Evolutionary conservation across 2,797 vertebrate genomes (phyloP).

Genomic region (Amniataba percoides): DNA sequence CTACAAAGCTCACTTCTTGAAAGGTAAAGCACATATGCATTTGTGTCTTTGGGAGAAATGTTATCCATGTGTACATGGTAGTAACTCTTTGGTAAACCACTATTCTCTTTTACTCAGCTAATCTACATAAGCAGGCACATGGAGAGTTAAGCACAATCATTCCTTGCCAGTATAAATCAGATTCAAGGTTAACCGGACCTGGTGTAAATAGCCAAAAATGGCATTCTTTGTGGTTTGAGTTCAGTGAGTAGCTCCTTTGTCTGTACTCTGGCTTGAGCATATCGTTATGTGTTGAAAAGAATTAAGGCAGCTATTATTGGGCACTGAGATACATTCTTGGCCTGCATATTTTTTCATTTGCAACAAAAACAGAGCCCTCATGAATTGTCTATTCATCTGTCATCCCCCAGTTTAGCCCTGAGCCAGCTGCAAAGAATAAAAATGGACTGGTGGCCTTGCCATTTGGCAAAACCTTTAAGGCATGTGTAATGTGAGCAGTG

Average conservation of each 20-base stretch:
- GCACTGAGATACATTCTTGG: conserved; percentile 54
- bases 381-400: conserved; percentile 68
- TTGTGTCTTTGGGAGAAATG: too few relatives aligned
- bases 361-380: conserved; percentile 60
- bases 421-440: conserved; percentile 75
- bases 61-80: conserved; percentile 3
- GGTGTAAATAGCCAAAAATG: conserved; percentile 37
- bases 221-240: conserved; percentile 54
- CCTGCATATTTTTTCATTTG: conserved; percentile 56
- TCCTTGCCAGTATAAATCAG: conserved; percentile 15
- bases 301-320: conserved; percentile 65
- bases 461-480: conserved; percentile 72
- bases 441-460: conserved; percentile 70
- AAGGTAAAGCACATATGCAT: neutral
- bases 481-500: conserved; percentile 74
- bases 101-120: conserved; percentile 17
- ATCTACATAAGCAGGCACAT: conserved; percentile 9
- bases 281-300: conserved; percentile 54
- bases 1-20: neutral
- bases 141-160: conserved; percentile 19
- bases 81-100: conserved; percentile 3
- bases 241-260: conserved; percentile 63
- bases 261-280: conserved; percentile 52
- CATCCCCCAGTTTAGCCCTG: conserved; percentile 38
- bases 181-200: conserved; percentile 51